Conservation (phyloP, 2,113 vertebrate species). For the Rhodinocichla rosea region DNA sequence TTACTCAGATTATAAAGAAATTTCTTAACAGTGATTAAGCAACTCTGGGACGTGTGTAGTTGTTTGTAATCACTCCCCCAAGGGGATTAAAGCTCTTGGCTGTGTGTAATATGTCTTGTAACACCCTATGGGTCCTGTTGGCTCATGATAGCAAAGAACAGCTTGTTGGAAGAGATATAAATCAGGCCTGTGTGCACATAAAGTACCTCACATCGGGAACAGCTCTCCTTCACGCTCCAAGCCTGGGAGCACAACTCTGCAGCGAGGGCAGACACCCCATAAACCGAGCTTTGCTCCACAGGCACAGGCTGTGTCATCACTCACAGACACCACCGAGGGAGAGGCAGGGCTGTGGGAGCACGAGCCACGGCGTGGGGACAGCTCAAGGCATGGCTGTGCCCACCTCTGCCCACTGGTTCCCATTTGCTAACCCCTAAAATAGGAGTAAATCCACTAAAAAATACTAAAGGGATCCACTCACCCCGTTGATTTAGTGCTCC, state of each 20-base stretch:
- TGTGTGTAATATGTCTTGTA: slow-evolving; percentile 71
- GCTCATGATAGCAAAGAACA: slow-evolving; percentile 39
- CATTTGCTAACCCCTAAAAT: neutral
- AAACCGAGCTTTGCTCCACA: neutral
- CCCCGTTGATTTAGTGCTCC: neutral
- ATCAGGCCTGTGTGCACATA: slow-evolving; percentile 46
- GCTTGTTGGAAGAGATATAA: slow-evolving; percentile 58
- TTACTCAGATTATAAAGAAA: slow-evolving; percentile 83
- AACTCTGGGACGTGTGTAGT: slow-evolving; percentile 72
- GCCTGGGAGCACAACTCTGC: neutral
- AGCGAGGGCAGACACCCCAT: neutral
- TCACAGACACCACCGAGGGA: neutral
- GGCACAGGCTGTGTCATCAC: neutral
- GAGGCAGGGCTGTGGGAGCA: neutral
- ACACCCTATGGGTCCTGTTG: slow-evolving; percentile 65
- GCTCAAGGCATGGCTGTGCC: neutral
- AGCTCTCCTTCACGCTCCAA: slow-evolving; percentile 1
- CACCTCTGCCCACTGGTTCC: neutral
- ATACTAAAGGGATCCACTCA: neutral
- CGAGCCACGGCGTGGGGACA: neutral
- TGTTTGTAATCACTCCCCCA: slow-evolving; percentile 77
- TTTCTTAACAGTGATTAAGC: slow-evolving; percentile 83
- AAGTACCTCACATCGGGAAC: slow-evolving; percentile 8
- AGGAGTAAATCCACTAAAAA: neutral
- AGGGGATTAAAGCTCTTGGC: slow-evolving; percentile 75